These are phyloP conservation scores for Julus scandinavius DNA, from an alignment of 2,888 invertebrate genomes.

Conservation along the genomic window DNA sequence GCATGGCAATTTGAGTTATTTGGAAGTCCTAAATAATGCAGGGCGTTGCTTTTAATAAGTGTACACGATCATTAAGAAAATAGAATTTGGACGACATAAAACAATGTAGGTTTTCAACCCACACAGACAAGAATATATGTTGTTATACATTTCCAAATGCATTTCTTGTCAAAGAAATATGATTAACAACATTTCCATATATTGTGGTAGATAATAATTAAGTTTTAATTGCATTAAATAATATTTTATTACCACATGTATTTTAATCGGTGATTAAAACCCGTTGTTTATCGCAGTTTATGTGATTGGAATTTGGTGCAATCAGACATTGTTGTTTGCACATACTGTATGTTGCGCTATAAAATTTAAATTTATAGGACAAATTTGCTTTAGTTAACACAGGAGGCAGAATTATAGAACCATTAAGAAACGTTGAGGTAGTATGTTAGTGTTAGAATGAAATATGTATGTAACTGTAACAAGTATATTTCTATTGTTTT, in stretches of 20 bases:
- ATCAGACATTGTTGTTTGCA: too few species aligned
- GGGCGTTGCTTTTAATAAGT: constrained; percentile 23
- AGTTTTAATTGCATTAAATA: not conserved
- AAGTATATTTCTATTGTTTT: too few species aligned
- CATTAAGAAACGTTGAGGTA: too few species aligned
- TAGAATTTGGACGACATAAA: not conserved
- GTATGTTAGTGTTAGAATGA: too few species aligned
- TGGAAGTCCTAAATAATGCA: not conserved
- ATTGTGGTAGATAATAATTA: not conserved
- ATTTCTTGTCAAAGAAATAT: not conserved
- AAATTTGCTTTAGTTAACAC: too few species aligned
- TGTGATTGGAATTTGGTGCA: too few species aligned
- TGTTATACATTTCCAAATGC: not conserved
- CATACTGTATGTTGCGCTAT: too few species aligned
- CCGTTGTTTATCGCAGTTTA: too few species aligned
- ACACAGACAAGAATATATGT: not conserved
- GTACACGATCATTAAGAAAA: not conserved
- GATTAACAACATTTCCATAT: not conserved
- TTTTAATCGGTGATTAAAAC: not conserved
- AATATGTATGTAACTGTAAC: too few species aligned
- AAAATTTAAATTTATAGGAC: too few species aligned
- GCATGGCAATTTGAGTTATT: not conserved
- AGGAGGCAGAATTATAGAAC: too few species aligned
- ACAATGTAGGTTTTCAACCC: constrained; percentile 31
- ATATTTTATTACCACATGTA: not conserved